Evolutionary conservation across 2,888 invertebrate species (phyloP), one percentile per base, ranked within the genome.

Genomic region (Drosophila subquinaria): DNA sequence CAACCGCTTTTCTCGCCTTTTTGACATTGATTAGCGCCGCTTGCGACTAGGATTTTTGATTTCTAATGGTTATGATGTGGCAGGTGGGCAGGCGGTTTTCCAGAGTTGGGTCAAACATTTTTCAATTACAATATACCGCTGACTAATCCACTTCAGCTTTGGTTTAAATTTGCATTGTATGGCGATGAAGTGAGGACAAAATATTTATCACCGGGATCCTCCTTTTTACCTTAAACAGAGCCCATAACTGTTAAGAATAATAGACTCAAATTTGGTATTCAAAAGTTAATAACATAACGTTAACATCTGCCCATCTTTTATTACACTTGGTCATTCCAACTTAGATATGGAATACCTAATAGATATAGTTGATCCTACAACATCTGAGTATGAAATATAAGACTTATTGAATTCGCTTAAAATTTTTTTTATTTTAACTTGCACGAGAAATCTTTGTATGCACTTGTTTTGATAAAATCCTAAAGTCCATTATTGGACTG

Each of bases 131-230:
- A 76, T 69, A 55, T 50, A 45, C 20, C 47, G 20, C 35, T 27
- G 38, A 35, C 33, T 36, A 47, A 67, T 60, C 40, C 65, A 59
- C 33, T 38, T 53, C 17, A 45, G 40, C 33, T 48, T 66, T 36
- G 59, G 23, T 47, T 71, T 66, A 72, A 81, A 85, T 84, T 81
- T 70, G 85, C 68, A 65, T 66, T 79, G 56, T 40, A 35, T 20
- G 50, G 51, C 55, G 35, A 30, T 33, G 40, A 17, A 33, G 17
- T 10, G 4, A 17, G 42, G 10, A 10, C 17, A 10, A 42, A 4
- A 8, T 3, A 23, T 23, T 13, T 27, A 30, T 20, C 6, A n/a
- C 27, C n/a, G 13, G 6, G 5, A 6, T 4, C 11, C 5, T 47
- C 4, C 8, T n/a, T 6, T 27, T 27, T 27, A 33, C 33, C 17